Percentiles rank a stretch among this genome's conserved stretches.
Evolutionary conservation across 30 jellyfish, hydroid and myxozoan species (phyloP).

Genomic region (Aurelia coerulea): DNA sequence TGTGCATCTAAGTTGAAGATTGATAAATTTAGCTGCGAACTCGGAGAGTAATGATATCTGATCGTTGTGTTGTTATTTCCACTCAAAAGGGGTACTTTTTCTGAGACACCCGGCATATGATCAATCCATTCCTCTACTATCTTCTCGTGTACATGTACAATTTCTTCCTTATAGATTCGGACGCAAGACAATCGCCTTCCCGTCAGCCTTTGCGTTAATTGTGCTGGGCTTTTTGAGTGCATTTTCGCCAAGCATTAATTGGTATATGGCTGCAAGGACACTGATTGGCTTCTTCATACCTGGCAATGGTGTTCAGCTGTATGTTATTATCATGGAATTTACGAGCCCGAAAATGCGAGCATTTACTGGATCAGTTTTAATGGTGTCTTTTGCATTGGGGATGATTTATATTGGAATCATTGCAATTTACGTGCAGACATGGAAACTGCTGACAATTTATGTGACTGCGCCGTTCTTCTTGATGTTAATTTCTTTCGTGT

Average conservation of each 20-base stretch:
- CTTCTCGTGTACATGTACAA: neutral
- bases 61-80: no score
- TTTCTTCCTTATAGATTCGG: slow-evolving; percentile 63
- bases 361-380: slow-evolving; percentile 46
- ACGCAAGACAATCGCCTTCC: slow-evolving; percentile 45
- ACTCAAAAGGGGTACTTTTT: no score
- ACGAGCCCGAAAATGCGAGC: slow-evolving; percentile 80
- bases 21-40: no score
- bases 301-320: slow-evolving; percentile 39
- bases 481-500: slow-evolving; percentile 32
- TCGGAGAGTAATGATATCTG: no score
- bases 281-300: slow-evolving; percentile 73
- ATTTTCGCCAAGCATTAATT: slow-evolving; percentile 67
- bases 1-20: no score
- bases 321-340: slow-evolving; percentile 40
- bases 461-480: slow-evolving; percentile 23
- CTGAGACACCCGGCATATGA: no score
- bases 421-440: slow-evolving; percentile 60
- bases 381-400: slow-evolving; percentile 57
- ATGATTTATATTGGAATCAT: slow-evolving; percentile 57
- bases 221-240: slow-evolving; percentile 70
- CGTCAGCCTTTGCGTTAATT: slow-evolving; percentile 28
- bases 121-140: no score
- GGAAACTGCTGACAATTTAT: slow-evolving; percentile 54
- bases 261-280: slow-evolving; percentile 50